Conservation (phyloP, 2,888 invertebrate genomes). For the Leptinotarsa haldemani region DNA sequence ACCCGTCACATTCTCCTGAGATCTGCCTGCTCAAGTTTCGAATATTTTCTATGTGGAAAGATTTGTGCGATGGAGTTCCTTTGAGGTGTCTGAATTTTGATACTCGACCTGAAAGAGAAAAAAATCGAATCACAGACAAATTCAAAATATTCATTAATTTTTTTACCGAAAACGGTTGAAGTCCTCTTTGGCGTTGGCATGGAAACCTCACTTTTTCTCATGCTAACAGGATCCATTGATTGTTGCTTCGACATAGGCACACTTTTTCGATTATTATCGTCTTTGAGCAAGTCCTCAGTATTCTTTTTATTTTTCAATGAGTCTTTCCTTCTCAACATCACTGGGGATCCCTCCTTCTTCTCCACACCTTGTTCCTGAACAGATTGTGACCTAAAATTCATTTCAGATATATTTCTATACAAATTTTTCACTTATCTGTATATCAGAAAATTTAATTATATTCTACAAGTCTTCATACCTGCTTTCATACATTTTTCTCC, state of each 20-base stretch:
- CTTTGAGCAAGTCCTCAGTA: conserved; percentile 64
- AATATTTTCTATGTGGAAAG: conserved; percentile 91
- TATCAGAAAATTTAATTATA: too few relatives aligned
- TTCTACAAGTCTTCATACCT: conserved; percentile 21
- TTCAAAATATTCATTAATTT: not conserved
- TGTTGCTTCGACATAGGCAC: conserved; percentile 67
- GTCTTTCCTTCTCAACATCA: conserved; percentile 79
- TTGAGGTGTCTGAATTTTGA: conserved; percentile 94
- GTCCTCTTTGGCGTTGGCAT: conserved; percentile 82
- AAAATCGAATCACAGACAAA: not conserved
- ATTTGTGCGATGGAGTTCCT: conserved; percentile 90
- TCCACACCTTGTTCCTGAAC: conserved; percentile 64
- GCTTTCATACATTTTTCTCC: conserved; percentile 79
- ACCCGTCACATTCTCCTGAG: conserved; percentile 94
- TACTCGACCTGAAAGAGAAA: conserved; percentile 73
- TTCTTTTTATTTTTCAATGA: conserved; percentile 74
- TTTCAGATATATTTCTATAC: not conserved
- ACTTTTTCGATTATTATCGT: conserved; percentile 65
- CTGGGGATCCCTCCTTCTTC: conserved; percentile 77
- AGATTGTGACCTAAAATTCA: conserved; percentile 36
- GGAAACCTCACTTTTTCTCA: conserved; percentile 64
- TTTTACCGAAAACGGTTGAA: conserved; percentile 84
- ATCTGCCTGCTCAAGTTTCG: conserved; percentile 91
- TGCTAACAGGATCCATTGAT: conserved; percentile 66
- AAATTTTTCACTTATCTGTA: not conserved